Percentiles rank a stretch among this genome's conserved stretches.
These are phyloP conservation scores for Rhineura floridana DNA, from an alignment of 2,113 vertebrate genomes.

Conservation along the genomic window DNA sequence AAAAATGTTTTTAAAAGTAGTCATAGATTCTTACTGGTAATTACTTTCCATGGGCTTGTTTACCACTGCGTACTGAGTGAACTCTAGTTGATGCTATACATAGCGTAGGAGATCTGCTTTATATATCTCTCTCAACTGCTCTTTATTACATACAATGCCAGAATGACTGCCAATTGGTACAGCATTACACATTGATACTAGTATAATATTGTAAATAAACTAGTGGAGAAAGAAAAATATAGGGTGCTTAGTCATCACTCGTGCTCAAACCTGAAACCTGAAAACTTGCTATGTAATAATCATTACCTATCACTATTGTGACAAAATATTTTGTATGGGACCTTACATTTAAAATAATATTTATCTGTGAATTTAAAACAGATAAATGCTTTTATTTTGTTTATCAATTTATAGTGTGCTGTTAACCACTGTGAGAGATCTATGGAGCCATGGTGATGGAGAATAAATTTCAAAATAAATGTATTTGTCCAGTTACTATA, in stretches of 20 bases:
- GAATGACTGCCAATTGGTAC: neutral
- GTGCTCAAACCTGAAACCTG: neutral
- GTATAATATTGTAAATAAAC: constrained; percentile 13
- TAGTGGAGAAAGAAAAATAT: neutral
- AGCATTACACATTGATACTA: neutral
- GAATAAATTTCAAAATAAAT: neutral
- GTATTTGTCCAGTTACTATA: neutral
- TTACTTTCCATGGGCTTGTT: neutral
- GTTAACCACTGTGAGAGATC: neutral
- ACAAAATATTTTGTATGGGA: neutral
- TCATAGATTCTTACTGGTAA: neutral
- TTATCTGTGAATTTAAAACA: neutral
- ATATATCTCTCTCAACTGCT: neutral
- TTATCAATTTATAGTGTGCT: too few relatives aligned
- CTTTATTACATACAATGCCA: constrained; percentile 9
- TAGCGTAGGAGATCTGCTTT: constrained; percentile 2
- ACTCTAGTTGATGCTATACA: constrained; percentile 1
- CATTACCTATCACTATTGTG: neutral
- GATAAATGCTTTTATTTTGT: neutral
- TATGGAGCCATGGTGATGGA: too few relatives aligned
- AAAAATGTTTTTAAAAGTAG: neutral
- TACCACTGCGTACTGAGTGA: neutral
- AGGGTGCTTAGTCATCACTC: constrained; percentile 2
- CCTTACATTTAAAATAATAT: neutral
- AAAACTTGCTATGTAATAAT: neutral